These are phyloP conservation scores for Tricholauxania praeusta DNA, from an alignment of 2,888 invertebrate genomes.

Conservation along the genomic window DNA sequence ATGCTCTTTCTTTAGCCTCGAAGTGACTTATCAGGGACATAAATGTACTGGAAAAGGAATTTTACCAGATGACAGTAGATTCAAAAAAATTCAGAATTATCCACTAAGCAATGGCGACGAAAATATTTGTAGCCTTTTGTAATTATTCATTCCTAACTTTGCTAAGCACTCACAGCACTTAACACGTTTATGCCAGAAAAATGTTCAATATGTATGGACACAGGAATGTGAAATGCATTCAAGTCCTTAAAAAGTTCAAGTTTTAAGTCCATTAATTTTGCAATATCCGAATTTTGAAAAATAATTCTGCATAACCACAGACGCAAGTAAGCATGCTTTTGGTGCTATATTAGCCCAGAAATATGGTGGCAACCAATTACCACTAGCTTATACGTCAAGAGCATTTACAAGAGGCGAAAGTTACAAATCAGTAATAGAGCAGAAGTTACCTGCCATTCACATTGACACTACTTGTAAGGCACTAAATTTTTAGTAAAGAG, in stretches of 20 bases:
- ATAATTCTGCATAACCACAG: constrained; percentile 41
- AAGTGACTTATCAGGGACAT: constrained; percentile 42
- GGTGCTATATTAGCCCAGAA: constrained; percentile 45
- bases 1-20: constrained; percentile 42
- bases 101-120: constrained; percentile 10
- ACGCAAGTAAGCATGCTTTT: constrained; percentile 44
- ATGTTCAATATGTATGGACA: constrained; percentile 37
- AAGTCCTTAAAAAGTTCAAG: constrained; percentile 32
- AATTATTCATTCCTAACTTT: constrained; percentile 7
- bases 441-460: constrained; percentile 49
- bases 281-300: constrained; percentile 42
- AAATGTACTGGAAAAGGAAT: constrained; percentile 23
- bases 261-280: constrained; percentile 30
- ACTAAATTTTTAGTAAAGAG: constrained; percentile 45
- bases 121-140: constrained; percentile 36
- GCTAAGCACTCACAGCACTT: constrained; percentile 26
- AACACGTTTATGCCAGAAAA: constrained; percentile 31
- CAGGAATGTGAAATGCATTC: constrained; percentile 35
- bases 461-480: constrained; percentile 46
- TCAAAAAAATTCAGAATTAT: constrained; percentile 23
- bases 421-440: constrained; percentile 50
- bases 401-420: constrained; percentile 48
- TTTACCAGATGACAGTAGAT: constrained; percentile 27
- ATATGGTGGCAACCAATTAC: constrained; percentile 36
- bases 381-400: constrained; percentile 44